phyloP scores from a whole-genome alignment of 2,888 invertebrate species.

The Pristionchus arcanus region DNA sequence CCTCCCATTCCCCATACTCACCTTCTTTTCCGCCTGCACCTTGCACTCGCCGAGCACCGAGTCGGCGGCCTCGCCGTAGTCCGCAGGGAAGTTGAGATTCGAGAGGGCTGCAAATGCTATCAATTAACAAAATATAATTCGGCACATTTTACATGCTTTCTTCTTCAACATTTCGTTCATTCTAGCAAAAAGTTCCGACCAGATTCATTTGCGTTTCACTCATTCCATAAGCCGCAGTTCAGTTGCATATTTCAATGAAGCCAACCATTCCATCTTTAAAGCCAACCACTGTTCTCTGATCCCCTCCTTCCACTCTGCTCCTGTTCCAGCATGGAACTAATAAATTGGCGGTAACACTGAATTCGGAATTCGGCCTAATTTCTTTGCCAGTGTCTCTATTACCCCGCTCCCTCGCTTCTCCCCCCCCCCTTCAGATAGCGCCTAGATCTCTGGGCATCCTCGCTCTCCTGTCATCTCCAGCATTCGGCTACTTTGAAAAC shows the following conservation, averaged over 20 bases:
- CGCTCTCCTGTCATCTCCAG: neutral
- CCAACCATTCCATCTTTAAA: neutral
- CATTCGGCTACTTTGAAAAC: neutral
- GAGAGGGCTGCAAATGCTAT: slow-evolving; percentile 84
- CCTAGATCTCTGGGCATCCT: neutral
- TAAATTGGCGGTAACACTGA: neutral
- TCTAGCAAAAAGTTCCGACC: too few relatives aligned
- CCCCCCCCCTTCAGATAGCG: neutral
- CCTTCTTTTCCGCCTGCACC: slow-evolving; percentile 88
- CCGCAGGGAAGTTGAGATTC: slow-evolving; percentile 87
- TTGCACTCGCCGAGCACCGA: slow-evolving; percentile 95
- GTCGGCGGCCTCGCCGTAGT: slow-evolving; percentile 93
- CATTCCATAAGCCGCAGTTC: too few relatives aligned
- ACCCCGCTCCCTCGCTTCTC: neutral
- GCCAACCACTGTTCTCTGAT: neutral
- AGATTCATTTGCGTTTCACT: too few relatives aligned
- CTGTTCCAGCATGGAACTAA: neutral
- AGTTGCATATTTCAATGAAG: neutral
- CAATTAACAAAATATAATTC: neutral
- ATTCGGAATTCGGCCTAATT: neutral
- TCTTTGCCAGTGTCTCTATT: neutral
- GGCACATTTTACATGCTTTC: neutral
- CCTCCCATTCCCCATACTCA: slow-evolving; percentile 78
- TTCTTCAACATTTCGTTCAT: too few relatives aligned
- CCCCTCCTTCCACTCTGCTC: neutral